phyloP scores from a whole-genome alignment of 2,888 invertebrate species.

The Calliopum simillimum region DNA sequence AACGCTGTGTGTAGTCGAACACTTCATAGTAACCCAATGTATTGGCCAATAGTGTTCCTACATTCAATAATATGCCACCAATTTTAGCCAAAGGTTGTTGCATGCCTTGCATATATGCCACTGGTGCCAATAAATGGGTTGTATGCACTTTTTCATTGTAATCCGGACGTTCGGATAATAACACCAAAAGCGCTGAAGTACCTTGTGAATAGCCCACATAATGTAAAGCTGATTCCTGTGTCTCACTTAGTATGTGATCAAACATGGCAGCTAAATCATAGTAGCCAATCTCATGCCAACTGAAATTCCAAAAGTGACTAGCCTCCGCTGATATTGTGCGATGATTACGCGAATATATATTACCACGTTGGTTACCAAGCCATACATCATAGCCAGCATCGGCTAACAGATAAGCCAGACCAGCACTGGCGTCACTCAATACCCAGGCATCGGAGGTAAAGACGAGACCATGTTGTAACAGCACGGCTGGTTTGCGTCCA shows the following conservation, averaged over 20 bases:
- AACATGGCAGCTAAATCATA: slow-evolving; percentile 87
- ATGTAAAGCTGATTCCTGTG: slow-evolving; percentile 37
- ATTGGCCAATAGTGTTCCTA: slow-evolving; percentile 30
- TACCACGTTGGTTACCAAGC: slow-evolving; percentile 84
- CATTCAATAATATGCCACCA: slow-evolving; percentile 11
- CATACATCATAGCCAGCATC: slow-evolving; percentile 79
- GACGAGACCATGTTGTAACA: slow-evolving; percentile 83
- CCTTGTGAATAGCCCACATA: slow-evolving; percentile 94
- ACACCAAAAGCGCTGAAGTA: slow-evolving; percentile 77
- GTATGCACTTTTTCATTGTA: slow-evolving; percentile 74
- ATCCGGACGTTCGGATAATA: slow-evolving; percentile 74
- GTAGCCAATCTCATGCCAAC: slow-evolving; percentile 88
- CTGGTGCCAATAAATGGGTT: slow-evolving; percentile 76
- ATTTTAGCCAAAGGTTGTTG: slow-evolving; percentile 64
- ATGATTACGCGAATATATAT: slow-evolving; percentile 70
- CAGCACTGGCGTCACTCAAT: slow-evolving; percentile 74
- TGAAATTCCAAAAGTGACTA: slow-evolving; percentile 62
- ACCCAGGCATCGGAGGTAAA: slow-evolving; percentile 85
- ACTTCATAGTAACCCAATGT: slow-evolving; percentile 68
- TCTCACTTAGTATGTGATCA: slow-evolving; percentile 71
- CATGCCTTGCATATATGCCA: slow-evolving; percentile 70
- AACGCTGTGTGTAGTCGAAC: slow-evolving; percentile 69
- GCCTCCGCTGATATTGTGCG: slow-evolving; percentile 36
- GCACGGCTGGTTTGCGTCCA: slow-evolving; percentile 68
- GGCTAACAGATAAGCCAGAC: slow-evolving; percentile 68